Evolutionary conservation across 2,797 vertebrate species (phyloP).

Genomic region (Halcyon smyrnensis): DNA sequence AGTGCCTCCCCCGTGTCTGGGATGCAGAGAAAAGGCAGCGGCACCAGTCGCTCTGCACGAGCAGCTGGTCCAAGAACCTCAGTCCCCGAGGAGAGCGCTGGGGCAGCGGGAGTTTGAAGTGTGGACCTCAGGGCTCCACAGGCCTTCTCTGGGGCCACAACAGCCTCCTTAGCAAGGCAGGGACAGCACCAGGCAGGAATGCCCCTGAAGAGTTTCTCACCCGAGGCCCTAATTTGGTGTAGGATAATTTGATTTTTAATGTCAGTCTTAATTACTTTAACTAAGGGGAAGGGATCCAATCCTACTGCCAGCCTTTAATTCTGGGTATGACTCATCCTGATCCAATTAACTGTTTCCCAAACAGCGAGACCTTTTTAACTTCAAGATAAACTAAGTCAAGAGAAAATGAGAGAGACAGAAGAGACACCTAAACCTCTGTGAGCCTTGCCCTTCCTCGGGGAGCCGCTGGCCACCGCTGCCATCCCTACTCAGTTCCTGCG

Average conservation of each 20-base stretch:
- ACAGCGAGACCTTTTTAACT: background rate
- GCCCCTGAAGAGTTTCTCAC: background rate
- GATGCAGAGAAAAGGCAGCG: fast-evolving
- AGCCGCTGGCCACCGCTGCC: background rate
- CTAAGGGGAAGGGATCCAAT: background rate
- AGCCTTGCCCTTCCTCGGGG: background rate
- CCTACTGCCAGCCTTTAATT: background rate
- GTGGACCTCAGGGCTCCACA: background rate
- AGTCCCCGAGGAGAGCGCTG: too few species aligned
- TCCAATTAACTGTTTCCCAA: slow-evolving; percentile 41
- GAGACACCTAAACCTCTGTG: background rate
- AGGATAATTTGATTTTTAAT: slow-evolving; percentile 23
- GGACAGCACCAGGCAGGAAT: background rate
- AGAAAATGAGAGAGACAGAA: background rate
- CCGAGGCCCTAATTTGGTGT: background rate
- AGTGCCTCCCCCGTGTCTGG: too few species aligned
- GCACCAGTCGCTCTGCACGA: fast-evolving
- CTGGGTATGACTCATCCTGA: background rate
- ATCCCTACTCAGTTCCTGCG: background rate
- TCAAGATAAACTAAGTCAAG: background rate
- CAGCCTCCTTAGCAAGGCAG: background rate
- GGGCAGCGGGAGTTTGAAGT: background rate
- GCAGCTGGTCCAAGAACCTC: background rate
- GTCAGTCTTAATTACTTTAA: slow-evolving; percentile 6
- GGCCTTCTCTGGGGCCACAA: background rate